Conservation (phyloP, 2,113 vertebrate species). For the Vulpes ferrilata region DNA sequence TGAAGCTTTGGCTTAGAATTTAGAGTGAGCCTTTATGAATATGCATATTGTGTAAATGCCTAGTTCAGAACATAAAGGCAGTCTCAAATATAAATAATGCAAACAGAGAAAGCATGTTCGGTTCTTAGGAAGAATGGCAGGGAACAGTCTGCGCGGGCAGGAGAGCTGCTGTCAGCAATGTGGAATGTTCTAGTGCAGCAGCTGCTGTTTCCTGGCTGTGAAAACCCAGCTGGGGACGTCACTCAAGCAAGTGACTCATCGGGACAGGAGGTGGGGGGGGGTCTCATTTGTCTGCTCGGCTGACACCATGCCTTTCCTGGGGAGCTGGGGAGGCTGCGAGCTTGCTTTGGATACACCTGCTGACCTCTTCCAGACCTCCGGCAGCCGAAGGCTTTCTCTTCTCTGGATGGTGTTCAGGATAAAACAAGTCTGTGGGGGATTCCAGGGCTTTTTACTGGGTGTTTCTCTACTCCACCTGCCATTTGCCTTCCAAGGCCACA, state of each 20-base stretch:
- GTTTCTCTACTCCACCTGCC: not conserved
- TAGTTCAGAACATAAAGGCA: not conserved
- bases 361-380: not conserved
- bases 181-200: constrained; percentile 3
- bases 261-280: not conserved
- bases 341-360: not conserved
- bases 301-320: not conserved
- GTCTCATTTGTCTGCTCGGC: not conserved
- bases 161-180: not conserved
- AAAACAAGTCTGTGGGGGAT: not conserved
- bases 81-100: not conserved
- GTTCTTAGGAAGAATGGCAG: not conserved
- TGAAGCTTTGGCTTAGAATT: not conserved
- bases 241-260: constrained; percentile 22
- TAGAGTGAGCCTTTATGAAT: not conserved
- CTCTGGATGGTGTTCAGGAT: not conserved
- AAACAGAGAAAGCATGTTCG: not conserved
- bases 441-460: not conserved
- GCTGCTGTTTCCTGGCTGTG: constrained; percentile 17
- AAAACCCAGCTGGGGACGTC: constrained; percentile 43
- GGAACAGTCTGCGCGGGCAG: not conserved
- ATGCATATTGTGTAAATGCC: not conserved
- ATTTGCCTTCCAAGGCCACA: not conserved
- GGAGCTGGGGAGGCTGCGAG: not conserved
- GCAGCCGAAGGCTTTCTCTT: not conserved